Conservation (phyloP, 2,797 vertebrate genomes). For the Amazona finschi region DNA sequence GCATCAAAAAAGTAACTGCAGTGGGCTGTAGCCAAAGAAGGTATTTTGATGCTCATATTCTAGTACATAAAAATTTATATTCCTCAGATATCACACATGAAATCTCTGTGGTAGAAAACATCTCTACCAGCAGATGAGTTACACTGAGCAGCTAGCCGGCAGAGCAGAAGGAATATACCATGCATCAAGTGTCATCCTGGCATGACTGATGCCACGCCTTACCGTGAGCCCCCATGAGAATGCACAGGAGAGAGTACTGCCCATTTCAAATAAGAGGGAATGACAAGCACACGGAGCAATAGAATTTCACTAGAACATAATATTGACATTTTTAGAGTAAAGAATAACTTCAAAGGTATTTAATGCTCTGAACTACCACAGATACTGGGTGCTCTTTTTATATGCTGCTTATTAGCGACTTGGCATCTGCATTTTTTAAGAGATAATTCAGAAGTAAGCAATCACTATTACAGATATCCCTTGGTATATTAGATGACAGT, state of each 20-base stretch:
- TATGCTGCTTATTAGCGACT: not conserved
- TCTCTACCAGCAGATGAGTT: not conserved
- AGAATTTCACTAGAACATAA: not conserved
- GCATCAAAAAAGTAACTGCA: not conserved
- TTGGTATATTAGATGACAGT: not conserved
- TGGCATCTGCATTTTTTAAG: not conserved
- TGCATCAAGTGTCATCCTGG: not conserved
- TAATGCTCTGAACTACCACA: not conserved
- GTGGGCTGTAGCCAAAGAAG: not conserved
- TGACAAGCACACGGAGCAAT: not conserved
- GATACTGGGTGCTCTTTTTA: not conserved
- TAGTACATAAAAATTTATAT: not conserved
- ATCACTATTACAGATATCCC: not conserved
- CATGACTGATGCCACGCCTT: not conserved
- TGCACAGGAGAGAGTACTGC: not conserved
- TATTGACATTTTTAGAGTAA: not conserved
- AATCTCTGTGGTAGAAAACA: not conserved
- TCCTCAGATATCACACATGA: not conserved
- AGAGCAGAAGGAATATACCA: not conserved
- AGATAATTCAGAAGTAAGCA: not conserved
- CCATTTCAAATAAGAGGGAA: accelerated
- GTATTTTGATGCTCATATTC: not conserved
- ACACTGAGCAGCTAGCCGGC: not conserved
- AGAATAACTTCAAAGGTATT: not conserved
- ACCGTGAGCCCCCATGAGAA: not conserved